Evolutionary conservation across 1,140 invertebrate species (phyloP).

Genomic region (Bathynomus jamesi): DNA sequence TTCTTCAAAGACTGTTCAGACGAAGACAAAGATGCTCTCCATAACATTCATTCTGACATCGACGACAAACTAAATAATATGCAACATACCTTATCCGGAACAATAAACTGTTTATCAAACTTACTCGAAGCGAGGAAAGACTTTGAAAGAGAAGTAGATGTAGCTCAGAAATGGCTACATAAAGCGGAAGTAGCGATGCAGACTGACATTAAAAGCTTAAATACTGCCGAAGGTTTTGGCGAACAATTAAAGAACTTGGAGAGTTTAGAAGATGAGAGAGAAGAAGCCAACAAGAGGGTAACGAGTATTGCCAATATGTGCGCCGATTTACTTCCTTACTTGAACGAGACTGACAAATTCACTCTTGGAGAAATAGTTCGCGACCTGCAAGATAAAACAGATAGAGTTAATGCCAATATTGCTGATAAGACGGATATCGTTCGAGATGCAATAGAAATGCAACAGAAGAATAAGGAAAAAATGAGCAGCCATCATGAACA

Average conservation of each 20-base stretch:
- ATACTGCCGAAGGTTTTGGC: constrained; percentile 67
- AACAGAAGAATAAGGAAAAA: constrained; percentile 64
- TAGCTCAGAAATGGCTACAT: constrained; percentile 73
- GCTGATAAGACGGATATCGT: constrained; percentile 63
- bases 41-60: constrained; percentile 48
- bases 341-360: constrained; percentile 76
- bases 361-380: constrained; percentile 68
- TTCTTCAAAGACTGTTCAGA: constrained; percentile 72
- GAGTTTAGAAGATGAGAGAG: constrained; percentile 64
- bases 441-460: constrained; percentile 64
- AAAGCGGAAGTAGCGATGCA: constrained; percentile 76
- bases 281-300: constrained; percentile 59
- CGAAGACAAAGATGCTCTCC: constrained; percentile 49
- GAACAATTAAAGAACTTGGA: constrained; percentile 72
- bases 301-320: constrained; percentile 65
- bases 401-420: constrained; percentile 61
- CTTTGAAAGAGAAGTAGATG: constrained; percentile 70
- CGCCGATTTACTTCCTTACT: constrained; percentile 65
- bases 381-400: constrained; percentile 65
- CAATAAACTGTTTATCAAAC: constrained; percentile 61
- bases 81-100: constrained; percentile 48
- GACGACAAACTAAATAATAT: constrained; percentile 46
- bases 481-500: constrained; percentile 71
- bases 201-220: constrained; percentile 60
- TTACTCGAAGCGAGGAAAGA: constrained; percentile 63